Conservation (phyloP, 2,888 invertebrate genomes). For the Tachina lurida region DNA sequence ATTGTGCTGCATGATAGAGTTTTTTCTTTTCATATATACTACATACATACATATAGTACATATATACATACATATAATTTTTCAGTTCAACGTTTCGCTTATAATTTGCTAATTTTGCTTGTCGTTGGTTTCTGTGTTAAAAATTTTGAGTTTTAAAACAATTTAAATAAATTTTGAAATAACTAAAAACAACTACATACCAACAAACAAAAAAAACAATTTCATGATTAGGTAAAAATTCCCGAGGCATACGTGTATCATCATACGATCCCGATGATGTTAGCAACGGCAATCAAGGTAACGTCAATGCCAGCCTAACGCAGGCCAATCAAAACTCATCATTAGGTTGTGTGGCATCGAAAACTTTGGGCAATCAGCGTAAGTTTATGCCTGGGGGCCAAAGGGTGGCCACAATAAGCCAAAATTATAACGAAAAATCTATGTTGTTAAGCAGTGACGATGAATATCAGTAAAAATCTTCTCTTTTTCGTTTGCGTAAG, state of each 20-base stretch:
- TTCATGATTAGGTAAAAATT: slow-evolving; percentile 84
- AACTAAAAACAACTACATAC: not conserved
- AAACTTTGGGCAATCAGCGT: slow-evolving; percentile 82
- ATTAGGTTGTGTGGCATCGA: slow-evolving; percentile 83
- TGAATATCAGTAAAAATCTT: slow-evolving; percentile 89
- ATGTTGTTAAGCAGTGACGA: slow-evolving; percentile 97
- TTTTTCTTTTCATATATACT: too few relatives aligned
- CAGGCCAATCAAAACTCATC: slow-evolving; percentile 67
- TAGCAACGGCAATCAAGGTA: slow-evolving; percentile 77
- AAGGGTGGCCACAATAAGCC: slow-evolving; percentile 90
- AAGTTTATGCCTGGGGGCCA: slow-evolving; percentile 87
- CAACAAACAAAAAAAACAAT: not conserved
- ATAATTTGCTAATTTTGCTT: too few relatives aligned
- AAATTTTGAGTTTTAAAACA: too few relatives aligned
- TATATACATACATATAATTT: too few relatives aligned
- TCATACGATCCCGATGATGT: slow-evolving; percentile 89
- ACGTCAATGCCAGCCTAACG: slow-evolving; percentile 73
- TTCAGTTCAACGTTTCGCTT: too few relatives aligned
- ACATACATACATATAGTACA: too few relatives aligned
- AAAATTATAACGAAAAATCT: slow-evolving; percentile 97
- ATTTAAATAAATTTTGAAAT: not conserved
- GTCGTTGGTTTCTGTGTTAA: too few relatives aligned
- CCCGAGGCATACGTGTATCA: slow-evolving; percentile 87
- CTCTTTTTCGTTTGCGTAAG: slow-evolving; percentile 3
- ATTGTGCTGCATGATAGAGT: too few relatives aligned